Conservation (phyloP, 2,797 vertebrate genomes). For the Crocidura indochinensis region DNA sequence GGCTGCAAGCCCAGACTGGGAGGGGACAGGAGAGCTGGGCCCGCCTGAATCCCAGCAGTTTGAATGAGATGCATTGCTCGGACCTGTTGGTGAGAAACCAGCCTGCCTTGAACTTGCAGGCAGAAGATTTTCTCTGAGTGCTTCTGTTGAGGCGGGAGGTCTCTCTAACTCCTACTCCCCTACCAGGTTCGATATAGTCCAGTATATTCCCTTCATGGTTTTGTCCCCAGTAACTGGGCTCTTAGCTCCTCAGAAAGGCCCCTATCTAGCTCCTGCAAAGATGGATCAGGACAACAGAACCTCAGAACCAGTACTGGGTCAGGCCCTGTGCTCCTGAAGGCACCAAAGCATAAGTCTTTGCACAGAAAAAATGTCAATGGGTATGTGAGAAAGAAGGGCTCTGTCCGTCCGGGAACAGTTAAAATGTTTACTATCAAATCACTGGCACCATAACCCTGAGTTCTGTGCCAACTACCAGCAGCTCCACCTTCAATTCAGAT, state of each 20-base stretch:
- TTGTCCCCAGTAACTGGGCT: background rate
- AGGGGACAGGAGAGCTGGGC: background rate
- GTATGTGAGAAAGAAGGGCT: background rate
- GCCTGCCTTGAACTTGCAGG: background rate
- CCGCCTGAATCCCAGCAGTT: background rate
- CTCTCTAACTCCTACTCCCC: background rate
- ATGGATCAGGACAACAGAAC: background rate
- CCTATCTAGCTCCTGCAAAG: background rate
- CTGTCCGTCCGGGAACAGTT: background rate
- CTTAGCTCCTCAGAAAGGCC: background rate
- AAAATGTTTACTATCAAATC: background rate
- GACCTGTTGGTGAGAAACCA: background rate
- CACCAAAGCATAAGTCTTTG: background rate
- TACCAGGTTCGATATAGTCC: background rate
- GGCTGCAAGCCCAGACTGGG: slow-evolving; percentile 43
- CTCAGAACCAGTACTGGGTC: background rate
- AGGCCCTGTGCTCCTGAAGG: background rate
- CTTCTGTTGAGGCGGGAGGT: no score
- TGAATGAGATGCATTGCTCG: accelerated
- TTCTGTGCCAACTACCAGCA: background rate
- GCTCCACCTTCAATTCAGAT: background rate
- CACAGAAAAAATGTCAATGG: background rate
- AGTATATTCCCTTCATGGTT: background rate
- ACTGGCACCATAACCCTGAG: background rate
- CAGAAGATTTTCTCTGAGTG: background rate